A percentile compares a stretch with the other conserved stretches of the same genome.
Conservation (phyloP, 2,113 vertebrate genomes). For the Poicephalus gulielmi region DNA sequence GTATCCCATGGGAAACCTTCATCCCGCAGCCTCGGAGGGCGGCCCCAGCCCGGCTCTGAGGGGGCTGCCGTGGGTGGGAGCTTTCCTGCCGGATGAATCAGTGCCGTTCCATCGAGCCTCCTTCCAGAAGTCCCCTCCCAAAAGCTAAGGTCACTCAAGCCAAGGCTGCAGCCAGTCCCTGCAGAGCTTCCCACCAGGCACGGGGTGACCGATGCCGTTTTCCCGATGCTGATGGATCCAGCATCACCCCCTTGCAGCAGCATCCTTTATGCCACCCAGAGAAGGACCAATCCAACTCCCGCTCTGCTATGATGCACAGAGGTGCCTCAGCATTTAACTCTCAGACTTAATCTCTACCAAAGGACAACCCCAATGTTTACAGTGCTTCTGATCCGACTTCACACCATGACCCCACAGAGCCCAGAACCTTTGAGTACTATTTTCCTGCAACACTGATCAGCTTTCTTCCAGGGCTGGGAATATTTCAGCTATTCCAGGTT, state of each 20-base stretch:
- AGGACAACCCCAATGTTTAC: neutral
- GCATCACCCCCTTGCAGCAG: neutral
- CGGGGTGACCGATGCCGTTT: neutral
- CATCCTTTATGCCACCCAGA: neutral
- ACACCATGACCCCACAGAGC: neutral
- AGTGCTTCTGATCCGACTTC: neutral
- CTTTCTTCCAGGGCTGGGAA: neutral
- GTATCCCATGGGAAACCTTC: neutral
- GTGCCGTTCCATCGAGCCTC: neutral
- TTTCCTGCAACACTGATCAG: neutral
- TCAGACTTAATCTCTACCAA: neutral
- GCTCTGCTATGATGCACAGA: neutral
- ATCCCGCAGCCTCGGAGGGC: accelerated
- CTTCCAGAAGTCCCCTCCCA: neutral
- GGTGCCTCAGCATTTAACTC: too few species aligned
- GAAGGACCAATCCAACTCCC: neutral
- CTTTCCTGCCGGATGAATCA: neutral
- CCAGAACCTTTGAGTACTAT: neutral
- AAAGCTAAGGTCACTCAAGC: too few species aligned
- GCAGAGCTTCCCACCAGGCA: neutral
- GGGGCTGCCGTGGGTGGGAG: neutral
- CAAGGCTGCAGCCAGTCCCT: neutral
- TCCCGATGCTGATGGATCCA: neutral
- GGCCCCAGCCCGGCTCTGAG: too few species aligned
- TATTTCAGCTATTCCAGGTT: neutral